These are phyloP conservation scores for Vanessa tameamea DNA, from an alignment of 1,140 invertebrate species.

Conservation along the genomic window DNA sequence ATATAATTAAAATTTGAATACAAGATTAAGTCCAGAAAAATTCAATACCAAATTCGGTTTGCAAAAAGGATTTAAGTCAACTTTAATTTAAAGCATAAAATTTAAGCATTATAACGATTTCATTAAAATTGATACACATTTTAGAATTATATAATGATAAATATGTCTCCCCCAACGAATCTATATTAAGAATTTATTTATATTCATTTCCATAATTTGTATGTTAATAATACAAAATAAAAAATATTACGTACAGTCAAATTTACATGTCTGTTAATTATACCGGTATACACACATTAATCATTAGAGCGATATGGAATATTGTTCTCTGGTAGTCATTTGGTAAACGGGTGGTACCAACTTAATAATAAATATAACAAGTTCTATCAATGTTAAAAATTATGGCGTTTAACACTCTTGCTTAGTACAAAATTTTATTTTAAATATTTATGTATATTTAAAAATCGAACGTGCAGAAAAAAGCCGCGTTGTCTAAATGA, in stretches of 20 bases:
- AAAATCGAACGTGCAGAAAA: too few species aligned
- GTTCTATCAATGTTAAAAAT: too few species aligned
- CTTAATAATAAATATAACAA: too few species aligned
- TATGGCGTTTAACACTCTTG: too few species aligned
- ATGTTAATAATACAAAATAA: not conserved
- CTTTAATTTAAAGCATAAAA: conserved; percentile 6
- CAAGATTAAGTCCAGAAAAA: conserved; percentile 76
- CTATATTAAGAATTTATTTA: too few species aligned
- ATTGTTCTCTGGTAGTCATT: not conserved
- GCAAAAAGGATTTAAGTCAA: conserved; percentile 30
- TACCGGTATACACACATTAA: not conserved
- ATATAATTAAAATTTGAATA: conserved; percentile 79
- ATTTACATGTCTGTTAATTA: not conserved
- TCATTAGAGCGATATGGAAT: not conserved
- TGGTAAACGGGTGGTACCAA: not conserved
- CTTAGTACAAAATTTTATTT: too few species aligned
- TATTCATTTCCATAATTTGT: too few species aligned
- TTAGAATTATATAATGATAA: not conserved
- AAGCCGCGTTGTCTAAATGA: too few species aligned
- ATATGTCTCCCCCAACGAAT: too few species aligned
- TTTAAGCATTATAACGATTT: not conserved
- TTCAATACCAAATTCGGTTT: conserved; percentile 60
- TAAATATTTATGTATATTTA: too few species aligned
- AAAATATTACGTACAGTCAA: not conserved
- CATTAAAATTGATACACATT: not conserved